phyloP scores from a whole-genome alignment of 2,797 vertebrate genomes.

The Crax fasciolata region DNA sequence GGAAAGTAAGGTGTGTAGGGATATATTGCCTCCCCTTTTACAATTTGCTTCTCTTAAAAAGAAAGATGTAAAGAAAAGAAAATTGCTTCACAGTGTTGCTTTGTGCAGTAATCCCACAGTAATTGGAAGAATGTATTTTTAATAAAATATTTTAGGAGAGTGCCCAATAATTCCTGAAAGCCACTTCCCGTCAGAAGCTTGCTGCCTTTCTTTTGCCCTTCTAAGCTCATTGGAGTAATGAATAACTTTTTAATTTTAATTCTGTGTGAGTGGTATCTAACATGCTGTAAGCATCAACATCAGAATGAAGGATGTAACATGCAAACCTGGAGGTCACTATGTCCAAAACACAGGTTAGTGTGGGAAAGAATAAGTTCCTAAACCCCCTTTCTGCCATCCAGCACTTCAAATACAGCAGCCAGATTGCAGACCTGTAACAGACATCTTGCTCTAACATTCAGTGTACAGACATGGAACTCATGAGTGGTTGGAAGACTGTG shows the following conservation, averaged over 20 bases:
- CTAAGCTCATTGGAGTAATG: background rate
- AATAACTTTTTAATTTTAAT: background rate
- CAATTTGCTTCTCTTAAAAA: background rate
- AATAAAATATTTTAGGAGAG: background rate
- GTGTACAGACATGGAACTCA: background rate
- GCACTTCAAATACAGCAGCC: background rate
- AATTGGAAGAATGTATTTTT: slow-evolving; percentile 26
- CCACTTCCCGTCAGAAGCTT: background rate
- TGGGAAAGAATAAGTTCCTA: background rate
- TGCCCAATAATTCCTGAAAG: slow-evolving; percentile 1
- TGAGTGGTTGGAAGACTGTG: too few species aligned
- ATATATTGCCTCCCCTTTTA: slow-evolving; percentile 13
- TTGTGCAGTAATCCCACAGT: background rate
- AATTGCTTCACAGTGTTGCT: background rate
- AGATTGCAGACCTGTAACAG: background rate
- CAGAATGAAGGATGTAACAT: background rate
- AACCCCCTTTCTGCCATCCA: background rate
- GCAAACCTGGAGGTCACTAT: background rate
- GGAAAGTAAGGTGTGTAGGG: background rate
- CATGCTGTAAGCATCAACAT: background rate
- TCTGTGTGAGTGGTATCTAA: background rate
- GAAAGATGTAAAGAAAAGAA: background rate
- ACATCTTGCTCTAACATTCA: background rate
- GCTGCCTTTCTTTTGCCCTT: background rate
- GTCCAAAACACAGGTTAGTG: background rate